Conservation (phyloP, 2,888 invertebrate species). For the Graphium colonna region DNA sequence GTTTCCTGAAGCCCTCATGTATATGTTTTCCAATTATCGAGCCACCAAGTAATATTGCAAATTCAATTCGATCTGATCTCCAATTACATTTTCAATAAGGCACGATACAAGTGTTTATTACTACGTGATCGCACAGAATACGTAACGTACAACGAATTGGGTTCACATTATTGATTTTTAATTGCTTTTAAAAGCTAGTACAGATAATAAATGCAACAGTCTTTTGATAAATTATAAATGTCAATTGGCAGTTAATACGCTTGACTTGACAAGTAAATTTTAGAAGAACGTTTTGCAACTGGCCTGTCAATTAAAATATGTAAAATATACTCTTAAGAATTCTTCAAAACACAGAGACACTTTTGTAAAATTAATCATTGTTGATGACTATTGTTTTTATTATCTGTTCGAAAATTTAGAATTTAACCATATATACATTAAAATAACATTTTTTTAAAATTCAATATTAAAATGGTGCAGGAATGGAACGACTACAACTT, state of each 20-base stretch:
- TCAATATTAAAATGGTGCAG: slow-evolving; percentile 75
- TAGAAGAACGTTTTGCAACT: no score
- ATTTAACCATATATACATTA: background rate
- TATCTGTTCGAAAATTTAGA: background rate
- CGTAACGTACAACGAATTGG: slow-evolving; percentile 12
- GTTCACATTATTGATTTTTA: slow-evolving; percentile 19
- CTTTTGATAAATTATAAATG: no score
- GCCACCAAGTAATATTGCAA: slow-evolving; percentile 8
- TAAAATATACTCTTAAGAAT: no score
- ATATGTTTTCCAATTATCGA: slow-evolving; percentile 18
- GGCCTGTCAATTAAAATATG: no score
- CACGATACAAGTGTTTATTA: background rate
- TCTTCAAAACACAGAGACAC: no score
- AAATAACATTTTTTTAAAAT: slow-evolving; percentile 21
- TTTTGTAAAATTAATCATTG: no score
- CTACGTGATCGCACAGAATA: background rate
- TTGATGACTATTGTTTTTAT: background rate
- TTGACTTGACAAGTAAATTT: no score
- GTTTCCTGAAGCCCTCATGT: slow-evolving; percentile 10
- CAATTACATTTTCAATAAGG: slow-evolving; percentile 18
- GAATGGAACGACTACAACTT: slow-evolving; percentile 99
- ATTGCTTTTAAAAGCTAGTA: slow-evolving; percentile 12
- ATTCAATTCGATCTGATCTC: slow-evolving; percentile 17
- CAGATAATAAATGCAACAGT: slow-evolving; percentile 8
- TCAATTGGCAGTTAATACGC: no score